Evolutionary conservation across 2,797 vertebrate genomes (phyloP).

Genomic region (Graptemys geographica): DNA sequence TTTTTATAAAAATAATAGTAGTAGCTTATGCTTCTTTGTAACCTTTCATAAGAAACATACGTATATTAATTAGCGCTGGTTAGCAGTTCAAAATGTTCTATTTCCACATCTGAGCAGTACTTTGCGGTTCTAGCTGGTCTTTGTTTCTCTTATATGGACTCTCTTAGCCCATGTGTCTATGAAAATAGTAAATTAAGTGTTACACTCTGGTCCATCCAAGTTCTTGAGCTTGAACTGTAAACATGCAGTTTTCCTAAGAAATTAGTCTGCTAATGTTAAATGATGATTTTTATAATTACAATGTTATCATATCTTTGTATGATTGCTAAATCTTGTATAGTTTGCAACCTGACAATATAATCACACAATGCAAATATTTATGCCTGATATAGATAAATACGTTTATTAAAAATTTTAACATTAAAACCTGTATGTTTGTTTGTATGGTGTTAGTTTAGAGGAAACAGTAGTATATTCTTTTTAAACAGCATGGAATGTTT

Average conservation of each 20-base stretch:
- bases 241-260: not conserved
- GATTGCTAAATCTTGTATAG: not conserved
- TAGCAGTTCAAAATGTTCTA: not conserved
- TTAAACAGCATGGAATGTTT: not conserved
- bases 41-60: constrained; percentile 30
- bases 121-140: not conserved
- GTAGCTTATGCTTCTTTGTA: not conserved
- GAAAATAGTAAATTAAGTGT: not conserved
- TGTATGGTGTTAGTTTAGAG: not conserved
- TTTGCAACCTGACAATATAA: not conserved
- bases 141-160: not conserved
- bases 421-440: not conserved
- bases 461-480: not conserved
- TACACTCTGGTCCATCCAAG: not conserved
- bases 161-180: not conserved
- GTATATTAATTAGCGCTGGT: not conserved
- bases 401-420: constrained; percentile 20
- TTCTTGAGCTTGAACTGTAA: constrained; percentile 32
- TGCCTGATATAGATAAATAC: constrained; percentile 23
- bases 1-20: not conserved
- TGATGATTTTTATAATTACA: not conserved
- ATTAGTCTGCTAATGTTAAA: not conserved
- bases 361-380: not conserved
- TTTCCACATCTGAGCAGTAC: not conserved
- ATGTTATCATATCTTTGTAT: not conserved